Evolutionary conservation across 2,888 invertebrate species (phyloP), one percentile per base, ranked within the genome.

Genomic region (Pilophorus perplexus): DNA sequence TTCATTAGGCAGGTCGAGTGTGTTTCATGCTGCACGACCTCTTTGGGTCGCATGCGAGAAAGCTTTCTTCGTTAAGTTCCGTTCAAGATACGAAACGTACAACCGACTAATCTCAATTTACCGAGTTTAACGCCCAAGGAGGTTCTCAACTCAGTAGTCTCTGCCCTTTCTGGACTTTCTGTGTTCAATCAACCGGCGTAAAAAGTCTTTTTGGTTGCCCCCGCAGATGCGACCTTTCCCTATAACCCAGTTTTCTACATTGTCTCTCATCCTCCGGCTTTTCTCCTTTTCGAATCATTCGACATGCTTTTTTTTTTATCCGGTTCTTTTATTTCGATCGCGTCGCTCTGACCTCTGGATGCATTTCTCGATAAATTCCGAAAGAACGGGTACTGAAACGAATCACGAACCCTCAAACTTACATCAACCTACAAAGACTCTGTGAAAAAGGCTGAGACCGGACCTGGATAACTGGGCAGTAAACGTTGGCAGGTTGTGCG

Each of bases 141-240:
- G 8, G 42, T 14, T 6, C 16, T 42, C 42, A 14, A 42, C 46
- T 46, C 46, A 22, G 10, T 25, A 12, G 12, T 18, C 46, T 12
- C 38, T 22, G 23, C 23, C 46, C 23, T 23, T 37, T 37, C 20
- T n/a, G 55, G 20, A 20, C 55, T 55, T 55, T 55, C 55, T 38
- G 55, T 33, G 55, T 55, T 55, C 55, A 55, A 55, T 55, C 55
- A 55, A 55, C 55, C 55, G 55, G 28, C 28, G 55, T 18, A 38
- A 38, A n/a, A 55, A 55, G 37, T 55, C 55, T 55, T 20, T 55
- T 38, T 37, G 55, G 37, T 38, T 16, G n/a, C n/a, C n/a, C 38
- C 37, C n/a, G 38, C 55, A 18, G 22, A 6, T n/a, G n/a, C 55
- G 55, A 55, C 55, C 55, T 55, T 55, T 55, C 55, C 52, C 20